These are phyloP conservation scores for Ctenosaura bakeri DNA, from an alignment of 2,797 vertebrate genomes.

Conservation along the genomic window DNA sequence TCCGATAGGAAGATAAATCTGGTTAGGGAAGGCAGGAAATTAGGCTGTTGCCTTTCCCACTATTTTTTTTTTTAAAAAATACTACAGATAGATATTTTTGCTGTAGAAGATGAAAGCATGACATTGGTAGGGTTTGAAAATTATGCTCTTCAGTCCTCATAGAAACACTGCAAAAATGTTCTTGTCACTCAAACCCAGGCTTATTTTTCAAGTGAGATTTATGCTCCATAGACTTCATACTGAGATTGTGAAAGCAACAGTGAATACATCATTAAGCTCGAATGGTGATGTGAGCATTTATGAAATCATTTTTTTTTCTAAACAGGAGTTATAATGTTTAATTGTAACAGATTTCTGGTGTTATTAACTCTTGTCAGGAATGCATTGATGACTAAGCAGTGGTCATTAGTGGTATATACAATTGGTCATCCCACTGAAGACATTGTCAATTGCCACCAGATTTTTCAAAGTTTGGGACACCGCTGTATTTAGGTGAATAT, in stretches of 20 bases:
- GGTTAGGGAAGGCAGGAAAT: conserved; percentile 44
- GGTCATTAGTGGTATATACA: neutral
- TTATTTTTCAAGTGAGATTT: conserved; percentile 60
- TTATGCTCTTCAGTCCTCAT: conserved; percentile 51
- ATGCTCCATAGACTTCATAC: conserved; percentile 31
- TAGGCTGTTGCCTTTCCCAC: conserved; percentile 1
- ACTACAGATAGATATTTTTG: conserved; percentile 5
- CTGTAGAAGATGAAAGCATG: conserved; percentile 31
- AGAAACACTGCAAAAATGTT: conserved; percentile 28
- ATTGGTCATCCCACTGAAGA: too few species aligned
- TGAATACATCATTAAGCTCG: conserved; percentile 22
- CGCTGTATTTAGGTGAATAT: too few species aligned
- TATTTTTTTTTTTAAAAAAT: fast-evolving
- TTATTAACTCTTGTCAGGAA: neutral
- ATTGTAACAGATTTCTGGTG: neutral
- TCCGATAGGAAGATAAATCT: neutral
- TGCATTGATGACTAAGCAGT: too few species aligned
- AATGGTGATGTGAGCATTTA: too few species aligned
- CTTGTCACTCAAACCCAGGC: conserved; percentile 38
- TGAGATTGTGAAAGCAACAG: conserved; percentile 39
- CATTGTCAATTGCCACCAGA: too few species aligned
- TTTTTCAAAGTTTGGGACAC: too few species aligned
- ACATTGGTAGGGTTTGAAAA: conserved; percentile 38
- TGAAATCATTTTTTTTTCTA: too few species aligned
- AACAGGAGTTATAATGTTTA: too few species aligned